phyloP scores from a whole-genome alignment of 23 tunicate genomes.

The Ciona savignyi region DNA sequence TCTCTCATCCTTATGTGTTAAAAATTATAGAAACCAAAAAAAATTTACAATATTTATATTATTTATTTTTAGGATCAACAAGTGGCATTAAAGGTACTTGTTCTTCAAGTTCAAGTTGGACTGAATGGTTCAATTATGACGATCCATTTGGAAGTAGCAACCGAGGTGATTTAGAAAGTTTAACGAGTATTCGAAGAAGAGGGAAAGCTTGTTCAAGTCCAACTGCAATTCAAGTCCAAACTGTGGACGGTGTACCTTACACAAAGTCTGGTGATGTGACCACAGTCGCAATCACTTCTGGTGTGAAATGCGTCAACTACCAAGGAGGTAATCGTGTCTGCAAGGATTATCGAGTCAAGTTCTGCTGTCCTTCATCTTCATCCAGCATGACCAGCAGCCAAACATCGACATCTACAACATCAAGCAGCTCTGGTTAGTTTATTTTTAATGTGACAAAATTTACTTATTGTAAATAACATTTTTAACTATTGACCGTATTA shows the following conservation, averaged over 20 bases:
- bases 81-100: constrained; percentile 13
- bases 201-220: constrained; percentile 19
- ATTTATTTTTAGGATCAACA: neutral
- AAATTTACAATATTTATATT: no score
- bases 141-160: constrained; percentile 2
- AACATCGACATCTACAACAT: neutral
- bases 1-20: no score
- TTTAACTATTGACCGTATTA: no score
- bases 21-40: no score
- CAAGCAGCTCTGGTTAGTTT: neutral
- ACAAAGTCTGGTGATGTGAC: neutral
- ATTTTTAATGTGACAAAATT: no score
- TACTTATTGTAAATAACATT: no score
- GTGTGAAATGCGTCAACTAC: constrained; percentile 13
- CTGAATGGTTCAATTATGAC: constrained; percentile 24
- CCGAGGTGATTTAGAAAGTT: constrained; percentile 22
- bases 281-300: neutral
- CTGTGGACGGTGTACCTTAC: constrained; percentile 11
- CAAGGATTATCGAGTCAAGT: constrained; percentile 13
- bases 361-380: constrained; percentile 6
- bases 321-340: constrained; percentile 2
- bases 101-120: constrained; percentile 5
- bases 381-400: neutral
- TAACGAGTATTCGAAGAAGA: neutral
- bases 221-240: constrained; percentile 13